Evolutionary conservation across 2,113 vertebrate genomes (phyloP).

Genomic region (Tragelaphus buxtoni): DNA sequence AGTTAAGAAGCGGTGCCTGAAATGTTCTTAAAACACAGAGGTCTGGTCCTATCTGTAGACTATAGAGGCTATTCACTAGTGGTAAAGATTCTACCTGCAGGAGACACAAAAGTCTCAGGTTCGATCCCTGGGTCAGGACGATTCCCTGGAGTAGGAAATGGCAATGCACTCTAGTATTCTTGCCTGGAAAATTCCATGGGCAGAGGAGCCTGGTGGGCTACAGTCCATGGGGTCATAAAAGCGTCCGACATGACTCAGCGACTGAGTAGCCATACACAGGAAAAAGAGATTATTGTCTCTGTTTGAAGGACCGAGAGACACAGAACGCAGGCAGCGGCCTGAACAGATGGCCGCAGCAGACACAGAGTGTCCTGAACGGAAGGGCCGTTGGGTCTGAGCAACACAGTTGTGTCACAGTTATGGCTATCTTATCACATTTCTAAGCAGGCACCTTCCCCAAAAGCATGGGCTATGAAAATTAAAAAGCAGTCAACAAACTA

Average conservation of each 20-base stretch:
- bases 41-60: background rate
- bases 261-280: background rate
- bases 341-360: background rate
- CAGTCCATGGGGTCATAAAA: background rate
- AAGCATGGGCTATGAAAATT: background rate
- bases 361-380: rapidly evolving
- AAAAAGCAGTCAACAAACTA: background rate
- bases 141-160: background rate
- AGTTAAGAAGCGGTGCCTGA: rapidly evolving
- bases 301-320: background rate
- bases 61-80: background rate
- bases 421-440: background rate
- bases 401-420: background rate
- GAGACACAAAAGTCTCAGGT: background rate
- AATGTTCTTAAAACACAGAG: background rate
- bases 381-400: background rate
- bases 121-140: background rate
- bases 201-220: background rate
- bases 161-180: background rate
- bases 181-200: background rate
- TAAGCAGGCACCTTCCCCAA: background rate
- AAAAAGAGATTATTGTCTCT: background rate
- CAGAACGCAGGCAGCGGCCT: background rate
- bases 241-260: background rate
- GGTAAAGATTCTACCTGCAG: background rate